These are phyloP conservation scores for Aldabrachelys gigantea DNA, from an alignment of 2,113 vertebrate species.

Conservation along the genomic window DNA sequence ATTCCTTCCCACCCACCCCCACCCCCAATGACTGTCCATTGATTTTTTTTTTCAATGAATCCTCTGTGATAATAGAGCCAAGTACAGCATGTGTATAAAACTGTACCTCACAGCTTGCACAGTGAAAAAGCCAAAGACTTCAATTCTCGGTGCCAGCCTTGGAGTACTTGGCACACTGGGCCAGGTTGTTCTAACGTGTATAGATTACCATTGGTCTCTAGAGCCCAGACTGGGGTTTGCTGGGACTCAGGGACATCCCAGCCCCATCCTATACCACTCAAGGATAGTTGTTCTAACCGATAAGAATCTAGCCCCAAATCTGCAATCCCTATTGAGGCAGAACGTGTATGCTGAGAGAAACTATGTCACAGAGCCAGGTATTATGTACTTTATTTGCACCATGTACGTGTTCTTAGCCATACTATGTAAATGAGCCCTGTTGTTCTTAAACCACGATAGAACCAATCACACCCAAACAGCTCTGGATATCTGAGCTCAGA, in stretches of 20 bases:
- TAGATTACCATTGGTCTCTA: background rate
- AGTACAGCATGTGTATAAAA: background rate
- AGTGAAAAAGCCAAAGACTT: background rate
- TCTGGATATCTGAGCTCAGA: background rate
- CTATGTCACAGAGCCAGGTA: background rate
- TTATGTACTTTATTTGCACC: background rate
- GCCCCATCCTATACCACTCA: background rate
- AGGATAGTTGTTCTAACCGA: background rate
- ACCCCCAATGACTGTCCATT: background rate
- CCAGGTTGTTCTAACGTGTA: background rate
- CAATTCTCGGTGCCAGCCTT: background rate
- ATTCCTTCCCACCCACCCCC: background rate
- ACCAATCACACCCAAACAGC: background rate
- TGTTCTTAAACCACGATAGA: background rate
- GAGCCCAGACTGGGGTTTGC: background rate
- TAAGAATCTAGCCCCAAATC: background rate
- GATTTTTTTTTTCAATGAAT: slow-evolving; percentile 5
- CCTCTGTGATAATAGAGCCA: background rate
- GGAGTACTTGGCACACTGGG: background rate
- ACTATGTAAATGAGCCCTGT: background rate
- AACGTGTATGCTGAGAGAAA: fast-evolving
- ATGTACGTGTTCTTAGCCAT: background rate
- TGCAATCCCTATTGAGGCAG: background rate
- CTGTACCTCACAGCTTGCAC: background rate
- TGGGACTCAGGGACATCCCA: background rate